phyloP scores from a whole-genome alignment of 2,797 vertebrate species.

The Anomalospiza imberbis region DNA sequence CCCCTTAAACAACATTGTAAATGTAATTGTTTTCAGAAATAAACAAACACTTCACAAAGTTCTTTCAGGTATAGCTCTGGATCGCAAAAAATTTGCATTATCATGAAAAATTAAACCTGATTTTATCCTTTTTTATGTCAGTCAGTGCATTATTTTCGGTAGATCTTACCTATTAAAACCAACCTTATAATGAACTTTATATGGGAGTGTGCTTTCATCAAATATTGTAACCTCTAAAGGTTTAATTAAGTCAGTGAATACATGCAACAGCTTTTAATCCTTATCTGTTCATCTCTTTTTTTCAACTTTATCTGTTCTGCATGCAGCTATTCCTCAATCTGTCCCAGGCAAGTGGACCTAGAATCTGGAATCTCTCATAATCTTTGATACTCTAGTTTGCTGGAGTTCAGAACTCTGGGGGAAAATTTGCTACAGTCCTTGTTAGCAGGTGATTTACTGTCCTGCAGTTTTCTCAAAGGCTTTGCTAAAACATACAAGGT shows the following conservation, averaged over 20 bases:
- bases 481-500: slow-evolving; percentile 30
- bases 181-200: neutral
- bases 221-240: neutral
- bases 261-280: neutral
- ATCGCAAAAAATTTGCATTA: neutral
- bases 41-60: neutral
- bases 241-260: neutral
- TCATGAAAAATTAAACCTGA: neutral
- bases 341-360: neutral
- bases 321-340: neutral
- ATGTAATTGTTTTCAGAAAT: neutral
- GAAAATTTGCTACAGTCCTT: neutral
- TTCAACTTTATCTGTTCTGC: neutral
- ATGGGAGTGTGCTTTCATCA: neutral
- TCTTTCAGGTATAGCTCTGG: neutral
- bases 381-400: neutral
- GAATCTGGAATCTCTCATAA: neutral
- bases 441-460: slow-evolving; percentile 43
- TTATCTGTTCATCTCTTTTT: neutral
- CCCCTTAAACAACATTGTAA: neutral
- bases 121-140: neutral
- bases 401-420: neutral
- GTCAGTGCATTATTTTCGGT: neutral
- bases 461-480: slow-evolving; percentile 22
- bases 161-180: neutral